Conservation (phyloP, 2,113 vertebrate species). For the Sarotherodon lohbergeri region DNA sequence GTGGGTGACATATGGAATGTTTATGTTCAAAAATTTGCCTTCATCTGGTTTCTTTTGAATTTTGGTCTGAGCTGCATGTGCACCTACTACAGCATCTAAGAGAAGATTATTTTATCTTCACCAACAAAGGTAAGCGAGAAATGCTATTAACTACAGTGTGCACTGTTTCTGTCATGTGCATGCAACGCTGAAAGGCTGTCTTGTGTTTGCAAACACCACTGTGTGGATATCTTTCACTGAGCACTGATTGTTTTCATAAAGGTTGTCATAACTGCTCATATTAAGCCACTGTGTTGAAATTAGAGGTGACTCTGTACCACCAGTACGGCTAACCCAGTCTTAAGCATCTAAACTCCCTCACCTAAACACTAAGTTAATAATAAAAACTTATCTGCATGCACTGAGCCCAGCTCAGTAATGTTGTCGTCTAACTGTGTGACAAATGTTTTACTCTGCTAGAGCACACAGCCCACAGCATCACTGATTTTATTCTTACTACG, state of each 20-base stretch:
- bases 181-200: neutral
- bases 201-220: neutral
- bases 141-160: no score
- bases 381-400: neutral
- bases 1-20: neutral
- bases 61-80: neutral
- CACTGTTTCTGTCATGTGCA: neutral
- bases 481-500: neutral
- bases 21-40: neutral
- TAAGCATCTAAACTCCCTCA: neutral
- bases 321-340: fast-evolving
- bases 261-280: neutral
- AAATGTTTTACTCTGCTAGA: neutral
- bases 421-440: neutral
- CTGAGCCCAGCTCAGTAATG: neutral
- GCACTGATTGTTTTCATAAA: neutral
- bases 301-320: neutral
- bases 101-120: neutral
- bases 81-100: neutral
- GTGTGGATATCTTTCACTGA: neutral
- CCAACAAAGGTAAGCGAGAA: neutral
- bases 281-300: neutral
- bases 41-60: neutral
- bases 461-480: neutral
- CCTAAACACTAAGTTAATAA: neutral